phyloP scores from a whole-genome alignment of 2,113 vertebrate genomes.

The Meriones unguiculatus region DNA sequence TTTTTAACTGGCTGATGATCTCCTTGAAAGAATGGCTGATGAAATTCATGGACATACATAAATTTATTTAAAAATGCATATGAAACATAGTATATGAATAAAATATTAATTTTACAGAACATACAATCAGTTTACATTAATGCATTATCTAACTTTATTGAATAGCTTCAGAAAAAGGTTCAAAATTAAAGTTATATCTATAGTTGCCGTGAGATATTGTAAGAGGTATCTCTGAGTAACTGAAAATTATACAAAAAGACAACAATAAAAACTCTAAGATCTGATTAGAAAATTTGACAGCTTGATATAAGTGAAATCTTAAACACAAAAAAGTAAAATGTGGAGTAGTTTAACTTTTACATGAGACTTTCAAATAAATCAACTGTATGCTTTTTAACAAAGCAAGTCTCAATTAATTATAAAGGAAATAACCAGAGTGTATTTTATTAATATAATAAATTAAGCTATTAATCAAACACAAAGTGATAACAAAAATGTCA shows the following conservation, averaged over 20 bases:
- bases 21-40: not conserved
- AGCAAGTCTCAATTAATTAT: slow-evolving; percentile 19
- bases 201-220: not conserved
- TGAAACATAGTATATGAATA: not conserved
- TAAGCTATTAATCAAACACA: slow-evolving; percentile 56
- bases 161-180: slow-evolving; percentile 5
- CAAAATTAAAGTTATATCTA: not conserved
- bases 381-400: not conserved
- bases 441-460: slow-evolving; percentile 10
- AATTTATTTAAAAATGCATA: not conserved
- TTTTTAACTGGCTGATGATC: not conserved
- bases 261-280: not conserved
- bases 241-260: not conserved
- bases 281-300: not conserved
- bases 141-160: not conserved
- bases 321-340: not conserved
- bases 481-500: slow-evolving; percentile 35
- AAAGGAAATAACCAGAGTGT: slow-evolving; percentile 17
- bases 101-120: not conserved
- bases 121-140: not conserved
- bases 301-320: not conserved
- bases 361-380: not conserved
- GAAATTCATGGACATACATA: not conserved
- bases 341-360: not conserved
- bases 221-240: not conserved